Percentiles rank a stretch among this genome's conserved stretches.
Conservation (phyloP, 2,113 vertebrate species). For the Calidris pugnax region DNA sequence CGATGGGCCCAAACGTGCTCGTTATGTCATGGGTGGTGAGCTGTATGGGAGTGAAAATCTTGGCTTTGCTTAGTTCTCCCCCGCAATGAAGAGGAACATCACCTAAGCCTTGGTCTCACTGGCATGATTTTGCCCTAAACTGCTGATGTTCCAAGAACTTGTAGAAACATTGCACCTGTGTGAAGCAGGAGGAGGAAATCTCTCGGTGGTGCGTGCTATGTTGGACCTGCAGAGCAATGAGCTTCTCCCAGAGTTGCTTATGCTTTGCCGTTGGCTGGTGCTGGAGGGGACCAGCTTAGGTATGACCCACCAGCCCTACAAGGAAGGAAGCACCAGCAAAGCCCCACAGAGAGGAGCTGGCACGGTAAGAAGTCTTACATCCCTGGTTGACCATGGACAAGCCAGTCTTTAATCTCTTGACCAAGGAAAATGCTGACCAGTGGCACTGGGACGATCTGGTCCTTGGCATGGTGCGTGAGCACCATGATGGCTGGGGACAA, state of each 20-base stretch:
- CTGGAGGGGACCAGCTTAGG: background rate
- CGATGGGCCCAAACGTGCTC: fast-evolving
- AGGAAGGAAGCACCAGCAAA: background rate
- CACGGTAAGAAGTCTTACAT: fast-evolving
- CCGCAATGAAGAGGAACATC: fast-evolving
- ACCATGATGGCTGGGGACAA: fast-evolving
- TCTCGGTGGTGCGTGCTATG: fast-evolving
- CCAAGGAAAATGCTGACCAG: background rate
- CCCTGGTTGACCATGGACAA: fast-evolving
- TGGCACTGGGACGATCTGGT: fast-evolving
- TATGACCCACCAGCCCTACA: fast-evolving
- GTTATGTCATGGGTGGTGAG: background rate
- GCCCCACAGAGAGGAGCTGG: fast-evolving
- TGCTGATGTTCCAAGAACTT: background rate
- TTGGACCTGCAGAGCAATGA: background rate
- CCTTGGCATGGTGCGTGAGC: background rate
- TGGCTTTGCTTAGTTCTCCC: background rate
- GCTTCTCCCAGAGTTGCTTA: background rate
- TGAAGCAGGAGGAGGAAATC: background rate
- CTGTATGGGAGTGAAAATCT: background rate
- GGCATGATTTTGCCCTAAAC: background rate
- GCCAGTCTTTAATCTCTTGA: background rate
- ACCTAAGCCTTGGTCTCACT: background rate
- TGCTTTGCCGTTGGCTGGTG: fast-evolving
- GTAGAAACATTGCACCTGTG: background rate